These are phyloP conservation scores for Congeria kusceri DNA, from an alignment of 2,888 invertebrate genomes.

Conservation along the genomic window DNA sequence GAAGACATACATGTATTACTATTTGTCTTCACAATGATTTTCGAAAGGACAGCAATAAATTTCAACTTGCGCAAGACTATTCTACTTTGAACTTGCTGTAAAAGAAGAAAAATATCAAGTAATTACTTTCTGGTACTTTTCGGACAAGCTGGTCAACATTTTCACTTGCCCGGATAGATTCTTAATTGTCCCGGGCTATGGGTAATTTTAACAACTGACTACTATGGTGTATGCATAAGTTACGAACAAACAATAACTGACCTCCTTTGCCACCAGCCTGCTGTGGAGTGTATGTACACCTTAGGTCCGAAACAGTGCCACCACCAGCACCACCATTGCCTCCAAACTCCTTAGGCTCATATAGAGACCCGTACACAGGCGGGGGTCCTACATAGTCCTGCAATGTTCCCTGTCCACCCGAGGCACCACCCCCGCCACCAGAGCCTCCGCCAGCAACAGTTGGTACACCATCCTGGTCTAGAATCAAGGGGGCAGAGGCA, in stretches of 20 bases:
- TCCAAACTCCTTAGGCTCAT: slow-evolving; percentile 69
- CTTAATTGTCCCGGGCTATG: too few species aligned
- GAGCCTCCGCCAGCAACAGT: slow-evolving; percentile 70
- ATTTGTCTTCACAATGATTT: too few species aligned
- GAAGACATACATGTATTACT: too few species aligned
- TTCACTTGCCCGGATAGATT: too few species aligned
- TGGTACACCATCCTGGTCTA: slow-evolving; percentile 67
- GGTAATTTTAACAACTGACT: too few species aligned
- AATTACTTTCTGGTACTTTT: too few species aligned
- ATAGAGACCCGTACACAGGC: slow-evolving; percentile 68
- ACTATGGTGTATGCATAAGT: too few species aligned
- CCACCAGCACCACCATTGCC: slow-evolving; percentile 72
- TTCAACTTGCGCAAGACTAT: too few species aligned
- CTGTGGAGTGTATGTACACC: slow-evolving; percentile 43
- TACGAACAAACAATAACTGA: background rate
- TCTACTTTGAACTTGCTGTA: too few species aligned
- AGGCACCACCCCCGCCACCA: slow-evolving; percentile 71
- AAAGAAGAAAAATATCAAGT: too few species aligned
- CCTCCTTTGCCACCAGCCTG: slow-evolving; percentile 68
- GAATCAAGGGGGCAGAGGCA: slow-evolving; percentile 55
- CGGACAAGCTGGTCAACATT: too few species aligned
- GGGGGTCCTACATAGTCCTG: slow-evolving; percentile 66
- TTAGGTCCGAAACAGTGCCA: slow-evolving; percentile 47
- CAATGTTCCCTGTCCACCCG: slow-evolving; percentile 2
- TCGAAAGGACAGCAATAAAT: too few species aligned